Evolutionary conservation across 2,113 vertebrate species (phyloP).

Genomic region (Engystomops pustulosus): DNA sequence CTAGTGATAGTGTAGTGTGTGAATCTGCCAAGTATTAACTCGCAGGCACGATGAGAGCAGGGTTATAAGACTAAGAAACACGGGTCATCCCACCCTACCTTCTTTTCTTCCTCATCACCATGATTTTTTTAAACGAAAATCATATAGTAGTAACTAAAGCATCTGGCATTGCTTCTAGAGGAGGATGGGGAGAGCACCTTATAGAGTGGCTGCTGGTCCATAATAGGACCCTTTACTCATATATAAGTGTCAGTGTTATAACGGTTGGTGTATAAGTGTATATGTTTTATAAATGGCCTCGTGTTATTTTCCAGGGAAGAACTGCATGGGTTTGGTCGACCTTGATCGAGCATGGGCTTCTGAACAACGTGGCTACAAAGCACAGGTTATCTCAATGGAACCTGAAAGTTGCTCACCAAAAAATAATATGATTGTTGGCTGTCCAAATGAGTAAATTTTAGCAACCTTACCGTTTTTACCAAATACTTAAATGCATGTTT

Average conservation of each 20-base stretch:
- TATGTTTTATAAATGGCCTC: background rate
- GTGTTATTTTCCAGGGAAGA: conserved; percentile 80
- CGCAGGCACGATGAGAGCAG: background rate
- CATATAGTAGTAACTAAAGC: too few species aligned
- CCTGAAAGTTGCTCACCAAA: conserved; percentile 95
- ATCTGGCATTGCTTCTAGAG: too few species aligned
- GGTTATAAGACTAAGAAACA: background rate
- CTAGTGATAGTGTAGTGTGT: background rate
- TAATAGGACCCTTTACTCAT: background rate
- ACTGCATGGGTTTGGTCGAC: conserved; percentile 96
- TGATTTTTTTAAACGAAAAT: too few species aligned
- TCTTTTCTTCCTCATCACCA: too few species aligned
- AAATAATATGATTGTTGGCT: conserved; percentile 93
- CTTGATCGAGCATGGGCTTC: conserved; percentile 90
- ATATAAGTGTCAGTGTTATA: background rate
- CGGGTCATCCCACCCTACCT: background rate
- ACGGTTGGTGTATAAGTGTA: background rate
- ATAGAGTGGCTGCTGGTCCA: background rate
- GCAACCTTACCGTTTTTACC: too few species aligned
- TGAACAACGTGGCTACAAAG: conserved; percentile 83
- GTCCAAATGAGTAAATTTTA: conserved; percentile 67
- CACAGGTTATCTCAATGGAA: conserved; percentile 91
- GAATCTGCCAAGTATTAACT: background rate
- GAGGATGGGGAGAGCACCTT: too few species aligned
- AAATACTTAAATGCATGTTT: too few species aligned